Percentiles rank a stretch among this genome's conserved stretches.
phyloP scores from a whole-genome alignment of 2,113 vertebrate genomes.

The Etheostoma cragini region DNA sequence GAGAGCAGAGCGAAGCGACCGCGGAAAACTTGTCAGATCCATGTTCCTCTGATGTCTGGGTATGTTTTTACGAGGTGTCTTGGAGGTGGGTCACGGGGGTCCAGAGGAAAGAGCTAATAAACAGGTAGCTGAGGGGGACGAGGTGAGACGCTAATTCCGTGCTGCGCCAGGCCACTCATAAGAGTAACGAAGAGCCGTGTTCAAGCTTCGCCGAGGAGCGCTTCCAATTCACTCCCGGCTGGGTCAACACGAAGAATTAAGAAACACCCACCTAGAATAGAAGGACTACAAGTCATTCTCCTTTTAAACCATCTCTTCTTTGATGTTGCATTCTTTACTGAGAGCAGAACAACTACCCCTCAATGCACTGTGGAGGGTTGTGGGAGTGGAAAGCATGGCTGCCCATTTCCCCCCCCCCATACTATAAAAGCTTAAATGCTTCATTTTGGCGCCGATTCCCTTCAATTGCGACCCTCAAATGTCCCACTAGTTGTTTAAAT shows the following conservation, averaged over 20 bases:
- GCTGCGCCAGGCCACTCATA: conserved; percentile 85
- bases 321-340: conserved; percentile 75
- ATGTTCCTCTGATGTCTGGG: conserved; percentile 85
- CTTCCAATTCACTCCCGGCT: conserved; percentile 46
- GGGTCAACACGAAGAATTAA: conserved; percentile 55
- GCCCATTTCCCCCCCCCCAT: conserved; percentile 79
- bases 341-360: conserved; percentile 68
- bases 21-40: conserved; percentile 79
- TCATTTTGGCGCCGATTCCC: conserved; percentile 81
- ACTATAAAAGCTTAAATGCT: conserved; percentile 84
- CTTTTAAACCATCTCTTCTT: conserved; percentile 68
- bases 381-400: conserved; percentile 87
- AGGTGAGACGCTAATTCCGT: conserved; percentile 83
- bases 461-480: conserved; percentile 43
- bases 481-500: conserved; percentile 37
- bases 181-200: conserved; percentile 66
- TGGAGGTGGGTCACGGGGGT: conserved; percentile 89
- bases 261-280: conserved; percentile 47
- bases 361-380: conserved; percentile 78
- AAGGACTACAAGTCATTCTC: conserved; percentile 60
- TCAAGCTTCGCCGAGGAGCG: conserved; percentile 53
- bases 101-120: conserved; percentile 88
- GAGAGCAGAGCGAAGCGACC: conserved; percentile 80
- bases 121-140: conserved; percentile 88
- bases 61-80: conserved; percentile 95